Percentiles rank a stretch among this genome's conserved stretches.
These are phyloP conservation scores for Xiphophorus maculatus DNA, from an alignment of 2,113 vertebrate species.

Conservation along the genomic window DNA sequence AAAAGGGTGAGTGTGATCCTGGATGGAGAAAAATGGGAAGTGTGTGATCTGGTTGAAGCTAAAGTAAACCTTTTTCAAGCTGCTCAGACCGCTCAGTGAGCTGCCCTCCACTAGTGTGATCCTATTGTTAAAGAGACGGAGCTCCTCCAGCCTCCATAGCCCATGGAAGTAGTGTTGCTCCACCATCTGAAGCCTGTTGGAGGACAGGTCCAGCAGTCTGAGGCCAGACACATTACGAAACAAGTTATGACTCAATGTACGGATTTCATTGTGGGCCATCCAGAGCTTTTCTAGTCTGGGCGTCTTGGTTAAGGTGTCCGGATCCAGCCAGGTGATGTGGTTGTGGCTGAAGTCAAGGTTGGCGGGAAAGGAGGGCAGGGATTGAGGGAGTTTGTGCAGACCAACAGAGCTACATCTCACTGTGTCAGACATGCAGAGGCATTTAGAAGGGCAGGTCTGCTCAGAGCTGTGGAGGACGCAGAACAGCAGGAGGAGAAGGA, in stretches of 20 bases:
- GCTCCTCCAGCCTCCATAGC: constrained; percentile 87
- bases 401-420: constrained; percentile 86
- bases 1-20: constrained; percentile 83
- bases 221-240: constrained; percentile 86
- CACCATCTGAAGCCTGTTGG: constrained; percentile 85
- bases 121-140: constrained; percentile 91
- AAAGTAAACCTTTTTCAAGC: constrained; percentile 88
- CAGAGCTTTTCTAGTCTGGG: constrained; percentile 85
- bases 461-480: constrained; percentile 44
- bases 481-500: constrained; percentile 27
- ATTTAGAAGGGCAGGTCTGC: constrained; percentile 80
- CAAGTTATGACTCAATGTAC: constrained; percentile 71
- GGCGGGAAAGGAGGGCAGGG: constrained; percentile 79
- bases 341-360: constrained; percentile 94
- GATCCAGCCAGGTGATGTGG: constrained; percentile 80
- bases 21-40: constrained; percentile 89
- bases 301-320: constrained; percentile 79
- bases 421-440: constrained; percentile 91
- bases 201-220: constrained; percentile 90
- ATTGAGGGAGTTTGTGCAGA: constrained; percentile 81
- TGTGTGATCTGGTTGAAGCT: constrained; percentile 90
- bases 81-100: constrained; percentile 80
- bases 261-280: constrained; percentile 86
- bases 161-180: constrained; percentile 84
- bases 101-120: constrained; percentile 84